These are phyloP conservation scores for Danaus plexippus DNA, from an alignment of 1,140 invertebrate genomes.

Conservation along the genomic window DNA sequence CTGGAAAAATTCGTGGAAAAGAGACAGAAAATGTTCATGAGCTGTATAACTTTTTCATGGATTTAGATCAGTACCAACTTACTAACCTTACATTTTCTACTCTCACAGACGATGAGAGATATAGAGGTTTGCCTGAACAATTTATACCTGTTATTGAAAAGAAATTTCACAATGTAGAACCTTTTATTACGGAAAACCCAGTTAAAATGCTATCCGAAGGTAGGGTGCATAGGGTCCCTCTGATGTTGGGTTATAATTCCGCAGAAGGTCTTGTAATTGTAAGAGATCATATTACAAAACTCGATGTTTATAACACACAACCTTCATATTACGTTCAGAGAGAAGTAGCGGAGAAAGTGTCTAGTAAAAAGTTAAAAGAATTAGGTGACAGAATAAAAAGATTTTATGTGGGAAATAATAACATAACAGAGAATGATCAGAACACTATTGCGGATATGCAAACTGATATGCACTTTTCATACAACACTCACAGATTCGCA, in stretches of 20 bases:
- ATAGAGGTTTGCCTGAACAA: slow-evolving; percentile 47
- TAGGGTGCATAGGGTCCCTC: slow-evolving; percentile 70
- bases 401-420: slow-evolving; percentile 64
- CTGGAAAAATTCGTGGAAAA: slow-evolving; percentile 56
- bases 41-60: slow-evolving; percentile 59
- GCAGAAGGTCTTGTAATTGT: slow-evolving; percentile 71
- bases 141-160: slow-evolving; percentile 59
- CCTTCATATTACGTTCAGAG: slow-evolving; percentile 44
- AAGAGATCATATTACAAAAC: slow-evolving; percentile 28
- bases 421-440: slow-evolving; percentile 38
- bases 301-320: slow-evolving; percentile 33
- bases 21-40: slow-evolving; percentile 50
- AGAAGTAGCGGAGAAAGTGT: slow-evolving; percentile 25
- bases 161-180: slow-evolving; percentile 39
- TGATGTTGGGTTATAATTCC: slow-evolving; percentile 73
- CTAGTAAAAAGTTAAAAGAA: slow-evolving; percentile 27
- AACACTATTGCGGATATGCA: slow-evolving; percentile 43
- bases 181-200: slow-evolving; percentile 46
- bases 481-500: slow-evolving; percentile 54
- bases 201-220: slow-evolving; percentile 43
- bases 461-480: slow-evolving; percentile 59
- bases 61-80: slow-evolving; percentile 25
- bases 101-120: slow-evolving; percentile 40
- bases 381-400: slow-evolving; percentile 49
- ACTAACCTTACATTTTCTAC: slow-evolving; percentile 30